Base-by-base conservation (phyloP, 2,797 vertebrate genomes). In the Anabacerthia variegaticeps region DNA sequence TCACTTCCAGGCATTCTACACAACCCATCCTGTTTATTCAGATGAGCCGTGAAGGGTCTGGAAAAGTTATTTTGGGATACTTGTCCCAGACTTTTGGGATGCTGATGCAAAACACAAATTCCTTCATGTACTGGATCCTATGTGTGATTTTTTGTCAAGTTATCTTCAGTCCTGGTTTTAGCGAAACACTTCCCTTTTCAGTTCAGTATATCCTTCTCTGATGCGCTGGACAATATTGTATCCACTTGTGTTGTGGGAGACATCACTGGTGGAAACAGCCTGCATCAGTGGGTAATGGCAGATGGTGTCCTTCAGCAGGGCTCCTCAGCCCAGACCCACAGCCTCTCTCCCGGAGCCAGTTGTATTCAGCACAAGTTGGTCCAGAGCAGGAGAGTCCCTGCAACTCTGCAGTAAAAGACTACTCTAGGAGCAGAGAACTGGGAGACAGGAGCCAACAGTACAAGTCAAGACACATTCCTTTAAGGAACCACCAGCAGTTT, bases 1-100 rank as follows among this genome's bases (percentile, higher is more conserved):
- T 85, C 81, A 78, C 61, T 97, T 96, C 94, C 95, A 89, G 94
- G 92, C 68, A 96, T 95, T 96, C 92, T 95, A 27, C 54, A 87
- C 61, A 91, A 56, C 72, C 61, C 92, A 85, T 96, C 93, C 91
- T 96, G 95, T 97, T 95, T 96, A 94, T 85, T 84, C 7, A 2
- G 74, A 75, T 27, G 58, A 83, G n/a, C 39, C 46, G 36, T 51
- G 51, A 94, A 89, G 36, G 13, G 46, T 69, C 56, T 65, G 44
- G 51, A 75, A 26, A 26, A 85, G 79, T 84, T 96, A 96, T 94
- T 96, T 85, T 73, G 54, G 63, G 69, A 89, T 67, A 54, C 52
- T 49, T 49, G 24, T 36, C 27, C 59, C 67, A 76, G 91, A 71
- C 52, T 80, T 91, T 26, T 21, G 37, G 68, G 34, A 84, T 61